Evolutionary conservation across 1,140 invertebrate species (phyloP), one percentile per base, ranked within the genome.

Genomic region (Aphis gossypii): DNA sequence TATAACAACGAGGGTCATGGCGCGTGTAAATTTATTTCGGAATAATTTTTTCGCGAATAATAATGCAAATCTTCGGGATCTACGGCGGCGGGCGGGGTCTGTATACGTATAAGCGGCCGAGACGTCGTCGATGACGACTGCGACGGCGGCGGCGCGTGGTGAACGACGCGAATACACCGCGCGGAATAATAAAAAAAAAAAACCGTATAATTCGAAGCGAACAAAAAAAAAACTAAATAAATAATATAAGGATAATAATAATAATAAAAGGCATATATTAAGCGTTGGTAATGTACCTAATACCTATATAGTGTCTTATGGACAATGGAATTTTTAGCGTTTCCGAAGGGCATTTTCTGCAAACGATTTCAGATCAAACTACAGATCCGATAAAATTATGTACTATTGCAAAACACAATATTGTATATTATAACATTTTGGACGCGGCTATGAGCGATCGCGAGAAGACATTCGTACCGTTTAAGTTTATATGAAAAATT

Each of bases 31-130:
- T 92, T 92, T 92, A 92, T 92, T 92, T 92, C 91, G 91, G 91
- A 92, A 92, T 92, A 92, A 92, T 92, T 83, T 92, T 92, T 92
- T 83, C 91, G 90, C 90, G 44, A 68, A 82, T 82, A 76, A 76
- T 92, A 82, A 92, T 92, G 90, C 60, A 82, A 92, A 92, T 92
- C 56, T 20, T n/a, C 41, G 38, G 35, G 35, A 54, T 20, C 89
- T 9, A 90, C 3, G 88, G 48, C 3, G 88, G 48, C 86, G 48
- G 51, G 35, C 46, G 86, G 86, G 46, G 83, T 46, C 25, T 84
- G 5, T 41, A 41, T 41, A 41, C 3, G 38, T 41, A 41, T n/a
- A 44, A 87, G 30, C 38, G 25, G 38, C 54, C 9, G 54, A 88
- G 18, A 18, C 56, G 41, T 21, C 20, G 25, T 30, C 4, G 25